A percentile compares a stretch with the other conserved stretches of the same genome.
Evolutionary conservation across 2,888 invertebrate genomes (phyloP).

Genomic region (Epiperipatus broadwayi): DNA sequence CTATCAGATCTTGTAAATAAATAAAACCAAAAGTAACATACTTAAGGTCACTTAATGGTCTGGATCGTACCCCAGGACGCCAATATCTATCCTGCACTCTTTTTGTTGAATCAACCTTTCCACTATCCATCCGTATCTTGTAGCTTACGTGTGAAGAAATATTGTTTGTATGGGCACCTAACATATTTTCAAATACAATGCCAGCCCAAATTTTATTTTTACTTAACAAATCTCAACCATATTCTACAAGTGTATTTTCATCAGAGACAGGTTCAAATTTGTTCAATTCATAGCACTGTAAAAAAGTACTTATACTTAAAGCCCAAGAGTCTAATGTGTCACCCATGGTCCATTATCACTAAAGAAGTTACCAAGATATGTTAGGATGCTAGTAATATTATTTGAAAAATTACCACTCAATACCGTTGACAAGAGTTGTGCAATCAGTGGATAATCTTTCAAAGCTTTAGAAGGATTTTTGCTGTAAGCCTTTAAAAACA

Average conservation of each 20-base stretch:
- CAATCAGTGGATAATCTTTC: no score
- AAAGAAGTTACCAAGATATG: no score
- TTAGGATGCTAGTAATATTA: no score
- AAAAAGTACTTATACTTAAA: no score
- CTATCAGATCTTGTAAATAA: constrained; percentile 62
- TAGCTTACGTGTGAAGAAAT: constrained; percentile 20
- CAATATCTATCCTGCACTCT: constrained; percentile 26
- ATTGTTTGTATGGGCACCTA: constrained; percentile 18
- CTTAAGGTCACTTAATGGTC: constrained; percentile 32
- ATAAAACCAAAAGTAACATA: constrained; percentile 53
- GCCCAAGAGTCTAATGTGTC: no score
- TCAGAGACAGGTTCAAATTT: constrained; percentile 25
- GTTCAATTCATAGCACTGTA: constrained; percentile 33
- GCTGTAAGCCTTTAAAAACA: no score
- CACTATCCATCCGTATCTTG: constrained; percentile 34
- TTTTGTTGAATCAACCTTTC: constrained; percentile 30
- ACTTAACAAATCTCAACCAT: constrained; percentile 22
- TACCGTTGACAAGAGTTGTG: no score
- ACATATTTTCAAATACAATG: constrained; percentile 32
- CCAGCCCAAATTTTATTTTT: constrained; percentile 47
- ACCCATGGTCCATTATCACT: no score
- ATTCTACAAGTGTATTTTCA: constrained; percentile 21
- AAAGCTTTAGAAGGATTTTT: no score
- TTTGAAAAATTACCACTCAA: no score
- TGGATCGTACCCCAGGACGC: constrained; percentile 24